Base-by-base conservation (phyloP, 2,888 invertebrate species). In the Scrobipalpa atriplicella region DNA sequence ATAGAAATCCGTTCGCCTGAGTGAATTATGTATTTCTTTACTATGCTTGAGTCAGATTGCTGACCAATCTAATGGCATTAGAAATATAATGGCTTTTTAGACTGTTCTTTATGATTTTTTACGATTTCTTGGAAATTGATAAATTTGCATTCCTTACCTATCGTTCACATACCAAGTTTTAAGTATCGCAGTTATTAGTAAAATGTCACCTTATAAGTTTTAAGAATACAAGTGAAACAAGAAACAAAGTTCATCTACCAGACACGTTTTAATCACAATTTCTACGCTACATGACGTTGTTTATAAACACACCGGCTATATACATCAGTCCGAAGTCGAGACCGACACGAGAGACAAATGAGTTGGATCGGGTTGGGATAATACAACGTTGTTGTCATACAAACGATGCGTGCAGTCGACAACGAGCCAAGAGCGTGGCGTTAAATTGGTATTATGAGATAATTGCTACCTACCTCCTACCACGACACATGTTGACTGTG, bases 1-100 rank as follows among this genome's bases (percentile, higher is more conserved):
- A 58, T 58, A 18, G 58, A 58, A 52, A 58, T 16, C 58, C 38
- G 38, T 16, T 38, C 10, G 19, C 18, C 54, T 47, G 16, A 47
- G 47, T 47, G n/a, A 16, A 47, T 47, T 47, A 16, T 5, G 47
- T 47, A 47, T 47, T 47, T 47, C 47, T 16, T 47, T 47, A n/a
- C 16, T n/a, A 16, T 43, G 18, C 16, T 18, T 19, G 19, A 52
- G 2, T 52, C 52, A 52, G 16, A 52, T 52, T 19, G 19, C 19
- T 52, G 52, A 52, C 52, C 52, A 52, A 52, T 41, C 9, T 41
- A 13, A 41, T 11, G 9, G 13, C 13, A 41, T 41, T 9, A 41
- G 13, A 41, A 41, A 41, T 29, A 29, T 29, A 29, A 29, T 3
- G 5, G 29, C 29, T 29, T 2, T 29, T 29, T 29, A n/a, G n/a